Conservation (phyloP, 2,888 invertebrate genomes). For the Phalera bucephala region DNA sequence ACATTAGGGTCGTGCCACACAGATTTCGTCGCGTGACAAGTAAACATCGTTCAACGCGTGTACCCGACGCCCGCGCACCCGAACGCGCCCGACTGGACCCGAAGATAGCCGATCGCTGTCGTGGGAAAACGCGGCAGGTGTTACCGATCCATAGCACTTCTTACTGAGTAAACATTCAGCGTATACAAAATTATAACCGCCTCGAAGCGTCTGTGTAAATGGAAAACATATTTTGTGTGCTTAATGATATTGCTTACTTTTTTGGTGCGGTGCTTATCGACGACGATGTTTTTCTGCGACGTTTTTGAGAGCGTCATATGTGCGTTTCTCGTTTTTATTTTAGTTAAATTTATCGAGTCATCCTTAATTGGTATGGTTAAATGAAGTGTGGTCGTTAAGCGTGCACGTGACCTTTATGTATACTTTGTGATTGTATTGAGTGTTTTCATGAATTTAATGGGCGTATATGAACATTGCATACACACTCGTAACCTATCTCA, state of each 20-base stretch:
- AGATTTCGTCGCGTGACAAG: conserved; percentile 53
- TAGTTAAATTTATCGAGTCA: conserved; percentile 64
- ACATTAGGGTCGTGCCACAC: conserved; percentile 50
- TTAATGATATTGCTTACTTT: conserved; percentile 81
- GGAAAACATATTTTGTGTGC: conserved; percentile 83
- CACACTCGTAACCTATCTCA: conserved; percentile 22
- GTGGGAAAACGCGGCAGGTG: conserved; percentile 82
- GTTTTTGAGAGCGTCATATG: conserved; percentile 47
- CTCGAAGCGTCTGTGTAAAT: conserved; percentile 79
- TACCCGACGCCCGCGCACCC: conserved; percentile 52
- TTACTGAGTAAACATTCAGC: conserved; percentile 81
- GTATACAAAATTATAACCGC: conserved; percentile 82
- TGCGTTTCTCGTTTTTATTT: conserved; percentile 55
- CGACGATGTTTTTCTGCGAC: conserved; percentile 69
- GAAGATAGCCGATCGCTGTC: conserved; percentile 67
- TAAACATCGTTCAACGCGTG: conserved; percentile 38
- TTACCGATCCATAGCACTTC: conserved; percentile 78
- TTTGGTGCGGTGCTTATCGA: conserved; percentile 74
- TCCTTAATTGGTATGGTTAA: conserved; percentile 68
- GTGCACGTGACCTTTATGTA: conserved; percentile 53
- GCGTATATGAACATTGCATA: conserved; percentile 29
- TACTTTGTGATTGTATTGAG: conserved; percentile 34
- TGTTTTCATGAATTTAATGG: conserved; percentile 29
- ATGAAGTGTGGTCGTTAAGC: conserved; percentile 53
- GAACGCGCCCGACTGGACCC: conserved; percentile 49